Evolutionary conservation across 2,797 vertebrate species (phyloP), one percentile per base, ranked within the genome.

Genomic region (Danionella dracula): DNA sequence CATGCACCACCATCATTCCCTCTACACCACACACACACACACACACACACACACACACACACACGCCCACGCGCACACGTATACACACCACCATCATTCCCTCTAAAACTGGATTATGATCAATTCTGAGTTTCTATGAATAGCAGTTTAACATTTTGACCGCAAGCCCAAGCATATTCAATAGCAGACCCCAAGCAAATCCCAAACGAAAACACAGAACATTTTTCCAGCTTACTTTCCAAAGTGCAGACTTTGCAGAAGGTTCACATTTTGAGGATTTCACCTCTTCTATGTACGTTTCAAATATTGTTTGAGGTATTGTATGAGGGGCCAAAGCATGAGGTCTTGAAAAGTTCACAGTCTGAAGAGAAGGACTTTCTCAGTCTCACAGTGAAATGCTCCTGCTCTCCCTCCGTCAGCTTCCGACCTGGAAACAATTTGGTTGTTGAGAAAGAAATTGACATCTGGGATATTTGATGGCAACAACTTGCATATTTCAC

Each of bases 51-150:
- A 71, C 42, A 59, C 15, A 38, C 48, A 38, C 55, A 29, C 32
- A 56, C 20, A 37, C 53, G 23, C 27, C 63, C 54, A 27, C 23
- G 3, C 23, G 6, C 3, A 27, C 23, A 27, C 23, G 6, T 27
- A 27, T n/a, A n/a, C n/a, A n/a, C n/a, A n/a, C n/a, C n/a, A n/a
- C n/a, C n/a, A 6, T 51, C 64, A 50, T 15, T 9, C 19, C 51
- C 67, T 63, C 59, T 46, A 58, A 70, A 48, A 38, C 66, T 71
- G 70, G 68, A 44, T 73, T 72, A 77, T 85, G 82, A 86, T 84
- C 79, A 72, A 82, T 83, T 85, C 80, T 79, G 80, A 83, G 78
- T 74, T 71, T 84, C 84, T 87, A 84, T 79, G 80, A 84, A 82
- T 83, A 84, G 74, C 55, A 46, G 71, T 65, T 80, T 56, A 74